Percentiles rank a stretch among this genome's conserved stretches.
Conservation (phyloP, 2,888 invertebrate genomes). For the Andrena fulva region DNA sequence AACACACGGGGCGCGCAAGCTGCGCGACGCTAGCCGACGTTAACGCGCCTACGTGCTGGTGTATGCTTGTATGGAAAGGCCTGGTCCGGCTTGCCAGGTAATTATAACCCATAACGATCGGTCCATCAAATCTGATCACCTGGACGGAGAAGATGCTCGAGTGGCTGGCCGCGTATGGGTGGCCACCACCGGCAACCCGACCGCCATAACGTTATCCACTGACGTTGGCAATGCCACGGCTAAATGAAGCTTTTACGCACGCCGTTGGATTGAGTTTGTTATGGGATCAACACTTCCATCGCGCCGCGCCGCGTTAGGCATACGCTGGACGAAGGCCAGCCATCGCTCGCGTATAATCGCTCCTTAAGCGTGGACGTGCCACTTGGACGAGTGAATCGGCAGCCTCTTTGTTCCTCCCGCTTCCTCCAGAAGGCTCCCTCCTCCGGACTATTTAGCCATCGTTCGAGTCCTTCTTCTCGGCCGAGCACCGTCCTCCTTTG, state of each 20-base stretch:
- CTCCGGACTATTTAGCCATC: not conserved
- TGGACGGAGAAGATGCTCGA: constrained; percentile 52
- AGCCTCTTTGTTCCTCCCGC: constrained; percentile 52
- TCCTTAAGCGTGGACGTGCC: constrained; percentile 62
- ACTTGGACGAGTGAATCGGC: constrained; percentile 73
- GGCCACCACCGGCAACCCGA: constrained; percentile 32
- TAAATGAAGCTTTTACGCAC: constrained; percentile 82
- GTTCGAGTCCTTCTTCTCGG: not conserved
- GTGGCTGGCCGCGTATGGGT: constrained; percentile 27
- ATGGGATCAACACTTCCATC: constrained; percentile 77
- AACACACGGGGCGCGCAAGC: constrained; percentile 8
- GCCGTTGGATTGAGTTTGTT: constrained; percentile 79
- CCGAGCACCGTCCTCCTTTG: too few species aligned
- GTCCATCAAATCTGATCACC: constrained; percentile 81
- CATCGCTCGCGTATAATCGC: constrained; percentile 66
- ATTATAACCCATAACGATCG: constrained; percentile 83
- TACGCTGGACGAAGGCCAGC: constrained; percentile 52
- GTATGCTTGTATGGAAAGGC: constrained; percentile 46
- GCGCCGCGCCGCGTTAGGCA: constrained; percentile 60
- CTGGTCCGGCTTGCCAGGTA: constrained; percentile 76
- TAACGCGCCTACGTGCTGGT: not conserved
- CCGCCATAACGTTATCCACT: constrained; percentile 57
- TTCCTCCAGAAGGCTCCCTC: not conserved
- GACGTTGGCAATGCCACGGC: constrained; percentile 65
- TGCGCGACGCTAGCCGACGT: not conserved